phyloP scores from a whole-genome alignment of 2,797 vertebrate genomes.

The Gymnothorax reevesii region DNA sequence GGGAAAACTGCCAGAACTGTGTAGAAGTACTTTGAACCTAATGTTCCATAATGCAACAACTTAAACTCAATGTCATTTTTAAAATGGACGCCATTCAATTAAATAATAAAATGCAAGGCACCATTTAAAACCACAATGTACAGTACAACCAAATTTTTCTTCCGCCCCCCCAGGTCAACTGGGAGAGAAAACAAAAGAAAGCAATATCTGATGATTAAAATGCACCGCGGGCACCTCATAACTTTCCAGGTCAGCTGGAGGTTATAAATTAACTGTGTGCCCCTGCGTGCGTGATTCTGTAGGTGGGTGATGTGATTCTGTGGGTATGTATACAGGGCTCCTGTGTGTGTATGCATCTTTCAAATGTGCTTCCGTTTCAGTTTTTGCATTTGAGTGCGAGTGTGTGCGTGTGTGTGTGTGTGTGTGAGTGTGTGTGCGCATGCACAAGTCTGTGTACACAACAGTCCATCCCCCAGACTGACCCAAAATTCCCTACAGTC shows the following conservation, averaged over 20 bases:
- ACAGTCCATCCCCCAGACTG: neutral
- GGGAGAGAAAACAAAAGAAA: slow-evolving; percentile 6
- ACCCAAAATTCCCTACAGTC: neutral
- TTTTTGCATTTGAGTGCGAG: too few relatives aligned
- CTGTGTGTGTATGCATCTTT: too few relatives aligned
- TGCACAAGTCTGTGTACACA: neutral
- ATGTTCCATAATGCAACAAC: neutral
- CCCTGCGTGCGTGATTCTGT: neutral
- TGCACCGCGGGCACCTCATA: neutral
- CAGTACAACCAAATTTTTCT: neutral
- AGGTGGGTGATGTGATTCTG: too few relatives aligned
- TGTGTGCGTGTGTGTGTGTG: neutral
- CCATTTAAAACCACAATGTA: neutral
- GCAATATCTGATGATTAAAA: neutral
- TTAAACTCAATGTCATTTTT: slow-evolving; percentile 8
- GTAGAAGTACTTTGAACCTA: slow-evolving; percentile 13
- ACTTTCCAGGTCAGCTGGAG: neutral
- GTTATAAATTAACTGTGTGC: neutral
- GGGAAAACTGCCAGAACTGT: neutral
- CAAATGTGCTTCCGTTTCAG: too few relatives aligned
- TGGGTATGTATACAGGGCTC: too few relatives aligned
- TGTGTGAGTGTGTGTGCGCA: too few relatives aligned
- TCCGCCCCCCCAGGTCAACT: neutral
- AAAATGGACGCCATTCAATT: slow-evolving; percentile 22
- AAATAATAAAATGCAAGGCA: slow-evolving; percentile 2